Conservation (phyloP, 2,797 vertebrate species). For the Myoxocephalus aenaeus region DNA sequence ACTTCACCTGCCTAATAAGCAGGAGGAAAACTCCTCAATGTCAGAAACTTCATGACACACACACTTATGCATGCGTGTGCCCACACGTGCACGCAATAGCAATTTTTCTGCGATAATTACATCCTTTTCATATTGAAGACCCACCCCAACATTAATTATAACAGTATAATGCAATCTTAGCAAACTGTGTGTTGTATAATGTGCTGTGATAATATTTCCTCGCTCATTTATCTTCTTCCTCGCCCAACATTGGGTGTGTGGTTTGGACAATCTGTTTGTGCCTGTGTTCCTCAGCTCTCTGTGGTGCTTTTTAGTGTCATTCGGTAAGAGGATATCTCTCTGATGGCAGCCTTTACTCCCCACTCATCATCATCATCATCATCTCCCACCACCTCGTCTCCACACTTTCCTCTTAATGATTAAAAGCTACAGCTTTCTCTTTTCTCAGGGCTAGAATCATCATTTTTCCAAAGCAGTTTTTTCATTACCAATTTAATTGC, state of each 20-base stretch:
- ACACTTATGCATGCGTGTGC: not conserved
- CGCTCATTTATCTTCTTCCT: slow-evolving; percentile 61
- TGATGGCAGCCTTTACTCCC: slow-evolving; percentile 45
- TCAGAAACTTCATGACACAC: slow-evolving; percentile 52
- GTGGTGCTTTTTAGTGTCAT: slow-evolving; percentile 64
- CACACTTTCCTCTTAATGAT: slow-evolving; percentile 53
- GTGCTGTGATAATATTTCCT: slow-evolving; percentile 66
- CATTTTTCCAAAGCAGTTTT: slow-evolving; percentile 52
- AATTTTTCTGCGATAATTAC: slow-evolving; percentile 66
- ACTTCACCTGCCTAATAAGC: slow-evolving; percentile 78
- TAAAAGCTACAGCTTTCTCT: slow-evolving; percentile 54
- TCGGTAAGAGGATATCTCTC: slow-evolving; percentile 57
- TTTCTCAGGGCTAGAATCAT: slow-evolving; percentile 66
- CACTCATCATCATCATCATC: slow-evolving; percentile 29
- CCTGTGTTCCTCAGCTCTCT: slow-evolving; percentile 41
- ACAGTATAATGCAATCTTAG: slow-evolving; percentile 67
- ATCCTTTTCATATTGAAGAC: slow-evolving; percentile 64
- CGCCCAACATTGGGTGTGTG: slow-evolving; percentile 13
- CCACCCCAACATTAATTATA: slow-evolving; percentile 71
- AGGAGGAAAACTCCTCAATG: slow-evolving; percentile 63
- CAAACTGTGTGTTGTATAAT: slow-evolving; percentile 56
- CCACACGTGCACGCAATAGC: not conserved
- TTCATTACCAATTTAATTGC: slow-evolving; percentile 73
- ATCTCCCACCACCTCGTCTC: slow-evolving; percentile 28
- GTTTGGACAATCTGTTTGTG: slow-evolving; percentile 60